Conservation (phyloP, 2,888 invertebrate species). For the Caradrina clavipalpis region DNA sequence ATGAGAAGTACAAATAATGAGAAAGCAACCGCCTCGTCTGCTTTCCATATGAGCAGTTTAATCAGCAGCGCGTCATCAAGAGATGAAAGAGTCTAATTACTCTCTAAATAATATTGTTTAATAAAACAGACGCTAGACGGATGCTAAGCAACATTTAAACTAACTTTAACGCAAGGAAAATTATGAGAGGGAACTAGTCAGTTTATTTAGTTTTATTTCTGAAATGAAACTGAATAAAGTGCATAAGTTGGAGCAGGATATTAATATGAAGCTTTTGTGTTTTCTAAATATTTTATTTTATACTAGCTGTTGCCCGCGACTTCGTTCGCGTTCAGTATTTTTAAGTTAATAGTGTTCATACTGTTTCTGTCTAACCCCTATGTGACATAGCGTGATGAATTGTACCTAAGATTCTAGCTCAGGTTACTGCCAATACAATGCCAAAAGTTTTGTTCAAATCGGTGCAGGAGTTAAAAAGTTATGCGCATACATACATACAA, state of each 20-base stretch:
- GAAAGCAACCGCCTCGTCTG: neutral
- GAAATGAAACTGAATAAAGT: conserved; percentile 33
- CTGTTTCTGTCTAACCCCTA: no score
- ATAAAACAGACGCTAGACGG: conserved; percentile 17
- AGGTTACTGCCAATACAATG: no score
- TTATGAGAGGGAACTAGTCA: conserved; percentile 44
- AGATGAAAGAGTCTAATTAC: conserved; percentile 23
- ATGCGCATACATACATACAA: no score
- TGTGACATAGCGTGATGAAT: no score
- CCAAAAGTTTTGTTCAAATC: no score
- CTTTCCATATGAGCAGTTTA: conserved; percentile 7
- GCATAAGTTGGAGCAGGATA: conserved; percentile 17
- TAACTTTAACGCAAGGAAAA: conserved; percentile 34
- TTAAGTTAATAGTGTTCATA: no score
- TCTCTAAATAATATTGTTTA: conserved; percentile 25
- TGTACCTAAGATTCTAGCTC: no score
- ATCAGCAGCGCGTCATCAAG: conserved; percentile 6
- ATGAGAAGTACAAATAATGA: neutral
- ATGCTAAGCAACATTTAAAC: conserved; percentile 33
- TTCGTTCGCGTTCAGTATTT: no score
- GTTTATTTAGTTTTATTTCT: conserved; percentile 50
- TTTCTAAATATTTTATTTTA: conserved; percentile 40
- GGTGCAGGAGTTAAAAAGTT: no score
- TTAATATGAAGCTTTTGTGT: conserved; percentile 30
- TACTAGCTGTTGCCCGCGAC: no score